Percentiles rank a stretch among this genome's conserved stretches.
These are phyloP conservation scores for Netelia inedita DNA, from an alignment of 2,888 invertebrate species.

Conservation along the genomic window DNA sequence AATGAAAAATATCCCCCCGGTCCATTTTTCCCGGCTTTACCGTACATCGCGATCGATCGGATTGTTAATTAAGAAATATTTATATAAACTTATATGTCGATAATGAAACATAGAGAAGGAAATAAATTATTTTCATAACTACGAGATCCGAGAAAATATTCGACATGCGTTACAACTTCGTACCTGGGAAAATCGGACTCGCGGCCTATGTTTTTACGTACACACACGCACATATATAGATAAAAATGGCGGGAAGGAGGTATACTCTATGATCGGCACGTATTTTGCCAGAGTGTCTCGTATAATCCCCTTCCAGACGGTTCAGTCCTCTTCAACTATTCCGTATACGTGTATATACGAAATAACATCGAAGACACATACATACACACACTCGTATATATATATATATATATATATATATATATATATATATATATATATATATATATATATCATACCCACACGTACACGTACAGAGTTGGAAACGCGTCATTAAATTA, in stretches of 20 bases:
- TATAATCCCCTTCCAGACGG: constrained; percentile 65
- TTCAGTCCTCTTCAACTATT: constrained; percentile 22
- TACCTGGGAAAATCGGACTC: background rate
- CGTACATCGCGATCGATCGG: no score
- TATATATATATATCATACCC: no score
- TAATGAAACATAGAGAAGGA: no score
- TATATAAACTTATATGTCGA: no score
- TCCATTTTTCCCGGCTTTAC: no score
- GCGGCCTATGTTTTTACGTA: background rate
- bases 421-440: no score
- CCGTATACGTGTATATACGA: constrained; percentile 7
- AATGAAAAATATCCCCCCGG: no score
- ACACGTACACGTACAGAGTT: background rate
- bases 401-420: no score
- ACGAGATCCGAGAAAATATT: no score
- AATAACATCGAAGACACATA: background rate
- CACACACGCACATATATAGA: constrained; percentile 8
- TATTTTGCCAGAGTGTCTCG: constrained; percentile 52
- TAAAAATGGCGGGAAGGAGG: background rate
- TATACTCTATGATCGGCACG: constrained; percentile 49
- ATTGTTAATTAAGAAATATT: no score
- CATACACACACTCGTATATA: constrained; percentile 19
- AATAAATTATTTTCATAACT: no score
- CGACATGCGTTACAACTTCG: no score
- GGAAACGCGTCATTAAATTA: constrained; percentile 82